A percentile compares a stretch with the other conserved stretches of the same genome.
phyloP scores from a whole-genome alignment of 2,797 vertebrate genomes.

The Huso huso region DNA sequence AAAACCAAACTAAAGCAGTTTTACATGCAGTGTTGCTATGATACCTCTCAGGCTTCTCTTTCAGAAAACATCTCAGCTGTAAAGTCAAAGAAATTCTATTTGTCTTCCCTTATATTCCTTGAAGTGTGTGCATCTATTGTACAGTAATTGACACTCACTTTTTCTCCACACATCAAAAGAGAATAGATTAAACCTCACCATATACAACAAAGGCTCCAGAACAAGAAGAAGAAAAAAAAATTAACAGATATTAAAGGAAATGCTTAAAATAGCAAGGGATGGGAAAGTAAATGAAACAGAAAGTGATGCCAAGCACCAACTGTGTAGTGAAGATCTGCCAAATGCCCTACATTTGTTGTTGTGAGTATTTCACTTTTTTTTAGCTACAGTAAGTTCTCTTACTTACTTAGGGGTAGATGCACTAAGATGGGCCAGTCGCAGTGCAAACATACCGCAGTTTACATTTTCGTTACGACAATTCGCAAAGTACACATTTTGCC shows the following conservation, averaged over 20 bases:
- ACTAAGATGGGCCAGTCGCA: no score
- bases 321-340: slow-evolving; percentile 73
- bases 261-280: slow-evolving; percentile 73
- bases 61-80: no score
- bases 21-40: no score
- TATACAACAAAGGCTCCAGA: slow-evolving; percentile 55
- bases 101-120: no score
- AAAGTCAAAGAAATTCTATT: no score
- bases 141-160: no score
- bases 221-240: slow-evolving; percentile 39
- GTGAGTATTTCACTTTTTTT: slow-evolving; percentile 40
- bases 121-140: no score
- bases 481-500: no score
- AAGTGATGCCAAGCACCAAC: slow-evolving; percentile 63
- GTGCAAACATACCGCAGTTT: no score
- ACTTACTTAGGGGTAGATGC: slow-evolving; percentile 38
- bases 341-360: slow-evolving; percentile 63
- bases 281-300: slow-evolving; percentile 65
- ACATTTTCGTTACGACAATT: no score
- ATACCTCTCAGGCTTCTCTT: no score
- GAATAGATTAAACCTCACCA: slow-evolving; percentile 65
- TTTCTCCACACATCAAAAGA: slow-evolving; percentile 14
- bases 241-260: slow-evolving; percentile 72
- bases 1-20: no score
- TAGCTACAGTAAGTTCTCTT: slow-evolving; percentile 32